These are phyloP conservation scores for Ornithoptera alexandrae DNA, from an alignment of 2,888 invertebrate species.

Conservation along the genomic window DNA sequence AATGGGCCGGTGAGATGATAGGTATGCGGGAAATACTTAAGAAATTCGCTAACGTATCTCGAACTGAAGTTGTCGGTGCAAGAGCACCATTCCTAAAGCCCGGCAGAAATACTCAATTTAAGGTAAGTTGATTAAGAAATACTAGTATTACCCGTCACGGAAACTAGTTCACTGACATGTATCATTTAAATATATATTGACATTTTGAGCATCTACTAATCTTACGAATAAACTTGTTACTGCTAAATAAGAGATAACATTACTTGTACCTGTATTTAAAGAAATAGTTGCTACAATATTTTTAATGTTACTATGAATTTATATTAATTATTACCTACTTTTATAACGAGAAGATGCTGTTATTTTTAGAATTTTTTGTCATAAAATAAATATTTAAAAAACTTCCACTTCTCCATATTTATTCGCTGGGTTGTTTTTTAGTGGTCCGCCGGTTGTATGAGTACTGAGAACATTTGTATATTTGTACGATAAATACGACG, in stretches of 20 bases:
- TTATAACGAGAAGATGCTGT: too few species aligned
- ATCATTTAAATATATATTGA: conserved; percentile 9
- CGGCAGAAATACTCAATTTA: conserved; percentile 95
- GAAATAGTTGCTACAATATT: neutral
- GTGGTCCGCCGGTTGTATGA: neutral
- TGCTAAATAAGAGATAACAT: neutral
- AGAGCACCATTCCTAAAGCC: conserved; percentile 94
- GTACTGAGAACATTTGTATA: conserved; percentile 6
- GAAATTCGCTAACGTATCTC: conserved; percentile 90
- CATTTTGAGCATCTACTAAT: conserved; percentile 10
- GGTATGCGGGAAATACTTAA: conserved; percentile 94
- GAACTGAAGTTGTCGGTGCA: conserved; percentile 91
- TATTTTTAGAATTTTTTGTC: neutral
- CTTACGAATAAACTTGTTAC: neutral
- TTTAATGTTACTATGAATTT: too few species aligned
- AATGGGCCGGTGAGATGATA: conserved; percentile 96
- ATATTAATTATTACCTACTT: too few species aligned
- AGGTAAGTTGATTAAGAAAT: conserved; percentile 72
- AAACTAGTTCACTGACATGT: conserved; percentile 7
- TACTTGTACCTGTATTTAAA: neutral
- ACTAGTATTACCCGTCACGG: conserved; percentile 22
- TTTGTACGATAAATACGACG: conserved; percentile 5
- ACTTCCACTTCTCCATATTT: neutral
- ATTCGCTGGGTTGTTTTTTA: neutral
- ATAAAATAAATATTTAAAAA: neutral